These are phyloP conservation scores for Pituophis catenifer DNA, from an alignment of 2,113 vertebrate genomes.

Conservation along the genomic window DNA sequence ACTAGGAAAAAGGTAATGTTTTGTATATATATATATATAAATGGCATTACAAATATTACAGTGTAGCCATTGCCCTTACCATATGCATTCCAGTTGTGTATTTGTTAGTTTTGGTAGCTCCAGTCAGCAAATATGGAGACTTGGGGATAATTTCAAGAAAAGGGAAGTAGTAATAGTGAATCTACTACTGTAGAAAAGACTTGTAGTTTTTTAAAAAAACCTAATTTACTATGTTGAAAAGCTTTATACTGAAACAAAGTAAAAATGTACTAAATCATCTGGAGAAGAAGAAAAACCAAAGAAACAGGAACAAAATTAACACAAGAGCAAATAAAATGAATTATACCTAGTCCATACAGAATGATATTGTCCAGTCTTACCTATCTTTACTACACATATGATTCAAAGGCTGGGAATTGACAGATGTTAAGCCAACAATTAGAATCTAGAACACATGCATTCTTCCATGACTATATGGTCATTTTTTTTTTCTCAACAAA, in stretches of 20 bases:
- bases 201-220: background rate
- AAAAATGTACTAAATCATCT: background rate
- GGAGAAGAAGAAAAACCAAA: background rate
- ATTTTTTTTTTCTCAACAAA: background rate
- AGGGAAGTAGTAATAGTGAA: background rate
- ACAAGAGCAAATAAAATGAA: background rate
- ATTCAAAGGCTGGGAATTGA: background rate
- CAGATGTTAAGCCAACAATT: background rate
- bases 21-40: background rate
- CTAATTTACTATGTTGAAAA: background rate
- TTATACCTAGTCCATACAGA: background rate
- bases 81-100: background rate
- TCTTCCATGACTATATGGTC: background rate
- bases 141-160: background rate
- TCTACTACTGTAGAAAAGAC: background rate
- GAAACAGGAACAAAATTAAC: background rate
- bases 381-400: background rate
- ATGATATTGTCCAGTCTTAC: background rate
- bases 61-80: background rate
- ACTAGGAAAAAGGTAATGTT: conserved; percentile 87
- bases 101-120: background rate
- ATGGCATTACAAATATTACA: background rate
- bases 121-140: background rate
- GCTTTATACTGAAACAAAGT: background rate
- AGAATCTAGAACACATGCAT: background rate